Evolutionary conservation across 2,113 vertebrate species (phyloP), one percentile per base, ranked within the genome.

Genomic region (Thinocorus orbignyianus): DNA sequence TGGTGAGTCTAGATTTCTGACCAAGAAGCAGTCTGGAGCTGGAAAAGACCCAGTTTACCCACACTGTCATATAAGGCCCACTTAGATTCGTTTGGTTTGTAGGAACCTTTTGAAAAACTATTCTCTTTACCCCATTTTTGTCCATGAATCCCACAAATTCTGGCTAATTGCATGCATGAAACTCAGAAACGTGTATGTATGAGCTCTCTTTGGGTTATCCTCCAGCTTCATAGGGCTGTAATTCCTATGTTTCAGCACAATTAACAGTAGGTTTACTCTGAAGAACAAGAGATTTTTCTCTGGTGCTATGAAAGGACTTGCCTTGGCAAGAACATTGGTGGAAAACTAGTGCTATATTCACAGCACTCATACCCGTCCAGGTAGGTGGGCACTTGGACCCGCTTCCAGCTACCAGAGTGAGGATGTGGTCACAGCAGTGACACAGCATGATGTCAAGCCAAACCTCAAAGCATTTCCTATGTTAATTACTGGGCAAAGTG

Each of bases 11-110:
- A 78, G 19, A 85, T 54, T 88, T 92, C 58, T 84, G 51, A 82
- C 95, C 93, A 82, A 92, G 79, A 62, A 52, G 78, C 76, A 62
- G 35, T 60, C 42, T 81, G 87, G 72, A 89, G 42, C 68, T 95
- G 77, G 41, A 92, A 94, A 94, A 69, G 78, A 73, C 62, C 9
- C 76, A 28, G 28, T 81, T 77, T 77, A 92, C 51, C 78, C 85
- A 85, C 86, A 65, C 51, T 81, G 35, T 35, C 57, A 79, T 84
- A 87, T n/a, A 95, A 87, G 81, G 91, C 39, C 25, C 65, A 87
- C 49, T 93, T 64, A 81, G 65, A 81, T 89, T 71, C 5, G 37
- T 86, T 91, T 52, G 33, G 52, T 48, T 95, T 84, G 72, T 60
- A 91, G 41, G 42, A 87, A 55, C 22, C 7, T 76, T 79, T 78